These are phyloP conservation scores for Pteropus rufus DNA, from an alignment of 2,797 vertebrate genomes.

Conservation along the genomic window DNA sequence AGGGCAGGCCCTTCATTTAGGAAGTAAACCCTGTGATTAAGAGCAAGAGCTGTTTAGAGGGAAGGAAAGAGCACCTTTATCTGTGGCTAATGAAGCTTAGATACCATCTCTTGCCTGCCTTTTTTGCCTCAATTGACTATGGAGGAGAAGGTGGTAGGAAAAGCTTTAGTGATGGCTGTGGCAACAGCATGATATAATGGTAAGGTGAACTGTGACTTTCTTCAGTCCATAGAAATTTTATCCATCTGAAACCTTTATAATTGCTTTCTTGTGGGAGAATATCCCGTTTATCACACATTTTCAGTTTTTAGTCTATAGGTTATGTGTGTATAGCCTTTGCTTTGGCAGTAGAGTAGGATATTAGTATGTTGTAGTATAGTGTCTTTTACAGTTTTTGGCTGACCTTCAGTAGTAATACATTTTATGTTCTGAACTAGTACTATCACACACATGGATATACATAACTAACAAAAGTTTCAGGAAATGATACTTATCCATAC, in stretches of 20 bases:
- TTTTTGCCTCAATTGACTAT: background rate
- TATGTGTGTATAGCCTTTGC: background rate
- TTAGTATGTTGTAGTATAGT: background rate
- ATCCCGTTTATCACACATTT: background rate
- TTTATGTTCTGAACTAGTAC: background rate
- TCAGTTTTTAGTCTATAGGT: background rate
- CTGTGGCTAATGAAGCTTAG: background rate
- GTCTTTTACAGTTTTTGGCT: background rate
- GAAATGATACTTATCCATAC: background rate
- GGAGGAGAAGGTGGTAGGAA: background rate
- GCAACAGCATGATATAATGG: background rate
- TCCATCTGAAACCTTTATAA: background rate
- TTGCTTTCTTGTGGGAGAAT: background rate
- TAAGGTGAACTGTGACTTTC: background rate
- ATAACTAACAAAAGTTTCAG: slow-evolving; percentile 8
- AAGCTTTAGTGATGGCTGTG: background rate
- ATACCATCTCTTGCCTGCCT: background rate
- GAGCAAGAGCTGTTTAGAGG: background rate
- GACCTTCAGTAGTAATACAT: background rate
- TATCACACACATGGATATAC: background rate
- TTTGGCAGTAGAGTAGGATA: slow-evolving; percentile 5
- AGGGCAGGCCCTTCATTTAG: background rate
- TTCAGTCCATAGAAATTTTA: background rate
- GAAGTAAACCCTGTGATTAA: background rate
- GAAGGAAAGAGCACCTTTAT: background rate